Conservation (phyloP, 2,113 vertebrate species). For the Carassius gibelio region DNA sequence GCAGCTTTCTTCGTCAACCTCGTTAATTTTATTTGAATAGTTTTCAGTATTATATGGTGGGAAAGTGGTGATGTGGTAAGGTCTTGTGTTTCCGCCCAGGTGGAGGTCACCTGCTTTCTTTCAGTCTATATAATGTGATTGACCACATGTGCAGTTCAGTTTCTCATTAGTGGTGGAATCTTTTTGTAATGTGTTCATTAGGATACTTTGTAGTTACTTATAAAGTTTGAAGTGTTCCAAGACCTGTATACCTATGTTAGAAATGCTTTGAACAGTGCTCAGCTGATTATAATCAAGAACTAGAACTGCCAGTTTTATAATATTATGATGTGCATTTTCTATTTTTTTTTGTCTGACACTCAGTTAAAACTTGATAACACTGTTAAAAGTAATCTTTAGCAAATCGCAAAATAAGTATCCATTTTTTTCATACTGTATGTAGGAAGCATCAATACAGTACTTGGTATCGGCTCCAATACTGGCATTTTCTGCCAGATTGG, state of each 20-base stretch:
- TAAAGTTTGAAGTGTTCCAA: neutral
- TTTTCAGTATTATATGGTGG: neutral
- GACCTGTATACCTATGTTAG: neutral
- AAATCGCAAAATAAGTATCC: no score
- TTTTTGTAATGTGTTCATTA: constrained; percentile 15
- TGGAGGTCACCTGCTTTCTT: constrained; percentile 18
- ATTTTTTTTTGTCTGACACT: no score
- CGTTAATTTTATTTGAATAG: neutral
- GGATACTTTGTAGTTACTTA: neutral
- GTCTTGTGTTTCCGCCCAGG: neutral
- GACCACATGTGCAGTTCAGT: constrained; percentile 6
- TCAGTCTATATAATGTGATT: neutral
- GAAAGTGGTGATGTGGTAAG: neutral
- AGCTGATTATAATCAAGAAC: neutral
- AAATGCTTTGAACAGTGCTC: neutral
- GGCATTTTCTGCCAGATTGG: no score
- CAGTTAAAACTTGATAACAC: no score
- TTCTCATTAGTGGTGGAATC: constrained; percentile 16
- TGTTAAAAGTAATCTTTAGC: no score
- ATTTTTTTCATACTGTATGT: no score
- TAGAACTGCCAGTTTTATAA: neutral
- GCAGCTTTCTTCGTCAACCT: neutral
- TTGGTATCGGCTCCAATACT: no score
- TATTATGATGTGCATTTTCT: no score
- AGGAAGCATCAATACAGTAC: no score